Evolutionary conservation across 2,888 invertebrate species (phyloP).

Genomic region (Dasysyrphus tricinctus): DNA sequence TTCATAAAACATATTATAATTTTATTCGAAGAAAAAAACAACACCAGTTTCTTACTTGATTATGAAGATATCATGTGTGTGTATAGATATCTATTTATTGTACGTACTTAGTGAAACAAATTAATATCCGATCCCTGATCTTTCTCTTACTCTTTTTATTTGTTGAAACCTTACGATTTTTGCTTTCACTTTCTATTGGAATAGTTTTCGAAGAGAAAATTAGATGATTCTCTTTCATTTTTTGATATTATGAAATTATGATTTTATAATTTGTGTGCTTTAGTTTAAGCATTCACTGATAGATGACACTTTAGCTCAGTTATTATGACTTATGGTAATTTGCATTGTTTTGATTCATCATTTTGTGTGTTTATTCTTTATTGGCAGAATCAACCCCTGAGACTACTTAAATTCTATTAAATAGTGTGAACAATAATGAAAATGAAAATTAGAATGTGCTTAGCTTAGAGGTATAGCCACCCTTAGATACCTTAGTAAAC

Average conservation of each 20-base stretch:
- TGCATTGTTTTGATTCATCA: neutral
- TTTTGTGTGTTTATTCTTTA: neutral
- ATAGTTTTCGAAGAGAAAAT: conserved; percentile 1
- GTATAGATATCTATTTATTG: no score
- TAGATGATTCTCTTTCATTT: conserved; percentile 24
- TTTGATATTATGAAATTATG: conserved; percentile 42
- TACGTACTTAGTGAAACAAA: neutral
- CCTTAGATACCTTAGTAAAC: no score
- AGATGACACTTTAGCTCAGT: conserved; percentile 39
- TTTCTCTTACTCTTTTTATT: neutral
- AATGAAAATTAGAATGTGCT: neutral
- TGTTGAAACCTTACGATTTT: neutral
- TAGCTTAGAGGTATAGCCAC: neutral
- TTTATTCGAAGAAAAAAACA: no score
- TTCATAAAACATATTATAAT: no score
- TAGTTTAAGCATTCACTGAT: conserved; percentile 21
- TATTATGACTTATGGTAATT: neutral
- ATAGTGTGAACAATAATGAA: neutral
- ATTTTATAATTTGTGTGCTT: conserved; percentile 43
- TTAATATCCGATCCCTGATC: neutral
- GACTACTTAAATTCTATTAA: neutral
- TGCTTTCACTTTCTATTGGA: neutral
- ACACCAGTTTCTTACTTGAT: no score
- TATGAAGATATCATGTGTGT: no score
- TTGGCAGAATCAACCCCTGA: neutral